Evolutionary conservation across 2,888 invertebrate genomes (phyloP).

Genomic region (Eurytoma adleriae): DNA sequence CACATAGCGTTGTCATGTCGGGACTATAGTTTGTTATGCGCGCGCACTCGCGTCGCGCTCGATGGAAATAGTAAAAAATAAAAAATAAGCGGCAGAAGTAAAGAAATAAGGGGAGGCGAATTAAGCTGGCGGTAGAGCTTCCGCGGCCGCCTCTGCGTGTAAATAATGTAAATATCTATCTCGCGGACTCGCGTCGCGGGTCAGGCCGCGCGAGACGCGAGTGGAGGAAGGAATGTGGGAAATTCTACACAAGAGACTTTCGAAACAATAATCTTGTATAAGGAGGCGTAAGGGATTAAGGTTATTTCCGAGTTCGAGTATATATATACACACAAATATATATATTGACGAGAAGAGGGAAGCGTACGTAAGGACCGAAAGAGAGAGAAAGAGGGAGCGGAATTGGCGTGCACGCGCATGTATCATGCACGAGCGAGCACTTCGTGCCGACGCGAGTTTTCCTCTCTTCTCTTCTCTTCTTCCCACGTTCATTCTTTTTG

Average conservation of each 20-base stretch:
- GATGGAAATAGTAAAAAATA: background rate
- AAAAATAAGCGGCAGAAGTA: background rate
- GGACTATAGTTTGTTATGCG: background rate
- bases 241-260: constrained; percentile 25
- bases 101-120: too few relatives aligned
- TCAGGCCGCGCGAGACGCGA: background rate
- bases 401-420: constrained; percentile 12
- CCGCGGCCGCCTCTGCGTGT: background rate
- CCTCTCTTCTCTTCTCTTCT: background rate
- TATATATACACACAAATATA: constrained; percentile 10
- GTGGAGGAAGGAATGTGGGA: background rate
- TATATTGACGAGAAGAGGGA: background rate
- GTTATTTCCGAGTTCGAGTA: constrained; percentile 14
- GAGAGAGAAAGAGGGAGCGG: background rate
- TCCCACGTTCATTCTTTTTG: background rate
- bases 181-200: constrained; percentile 2
- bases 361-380: background rate
- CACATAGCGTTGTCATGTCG: constrained; percentile 8
- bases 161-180: constrained; percentile 46
- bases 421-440: background rate
- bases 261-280: constrained; percentile 23
- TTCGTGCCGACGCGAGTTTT: too few relatives aligned
- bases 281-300: constrained; percentile 26
- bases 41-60: background rate
- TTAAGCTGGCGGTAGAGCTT: too few relatives aligned